Base-by-base conservation (phyloP, 2,113 vertebrate species). In the Tricholaema leucomelas region DNA sequence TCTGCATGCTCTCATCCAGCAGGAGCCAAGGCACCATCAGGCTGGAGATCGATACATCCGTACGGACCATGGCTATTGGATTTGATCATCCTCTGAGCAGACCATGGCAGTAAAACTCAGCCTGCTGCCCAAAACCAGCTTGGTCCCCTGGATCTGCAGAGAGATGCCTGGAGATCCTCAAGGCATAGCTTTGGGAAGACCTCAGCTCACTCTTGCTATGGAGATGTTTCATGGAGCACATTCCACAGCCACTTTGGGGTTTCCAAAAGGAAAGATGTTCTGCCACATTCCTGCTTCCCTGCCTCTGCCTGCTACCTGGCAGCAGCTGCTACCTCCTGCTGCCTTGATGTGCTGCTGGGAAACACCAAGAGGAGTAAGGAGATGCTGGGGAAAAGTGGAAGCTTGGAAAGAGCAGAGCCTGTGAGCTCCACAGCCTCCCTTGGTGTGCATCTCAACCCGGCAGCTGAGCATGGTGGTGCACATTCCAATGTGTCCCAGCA, bases 11-110 rank as follows among this genome's bases (percentile, higher is more conserved):
- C 77, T 90, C 74, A 75, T 65, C 89, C 87, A 64, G 33, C 77
- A n/a, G 92, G 81, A 92, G 92, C 89, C 91, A 69, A 79, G 84
- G 87, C 81, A 75, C 70, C 74, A 61, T 67, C 58, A 16, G 44
- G 66, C 61, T 69, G 31, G 19, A 1, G 74, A 93, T 93, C 95
- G 50, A 89, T 93, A 90, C 50, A 36, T 35, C 30, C 13, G 4
- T 38, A 59, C 1, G 5, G 87, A 27, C 50, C 46, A 4, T 65
- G 2, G 3, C 67, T 73, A 59, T 84, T 4, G 3, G 84, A 15
- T 85, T 69, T 16, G 52, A 66, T 79, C 23, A 1, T 65, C 15
- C 38, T 73, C 85, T 76, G 75, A 91, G 81, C 63, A 87, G 44
- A 27, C 4, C 8, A 0, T 5, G 31, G 3, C 67, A 59, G 87